Evolutionary conservation across 2,113 vertebrate genomes (phyloP).

Genomic region (Atractosteus spatula): DNA sequence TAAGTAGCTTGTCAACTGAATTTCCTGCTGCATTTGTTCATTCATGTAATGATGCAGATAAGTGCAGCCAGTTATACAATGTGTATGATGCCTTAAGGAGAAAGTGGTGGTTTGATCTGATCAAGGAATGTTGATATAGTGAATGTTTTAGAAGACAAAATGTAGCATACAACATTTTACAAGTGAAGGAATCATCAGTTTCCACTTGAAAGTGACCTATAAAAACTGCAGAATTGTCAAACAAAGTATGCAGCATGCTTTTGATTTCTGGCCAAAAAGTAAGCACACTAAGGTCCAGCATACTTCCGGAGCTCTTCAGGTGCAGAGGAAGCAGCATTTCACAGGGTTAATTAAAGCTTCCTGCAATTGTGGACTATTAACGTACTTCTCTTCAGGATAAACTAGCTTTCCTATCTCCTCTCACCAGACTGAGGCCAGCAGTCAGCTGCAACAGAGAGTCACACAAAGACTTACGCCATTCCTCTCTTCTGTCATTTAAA

Average conservation of each 20-base stretch:
- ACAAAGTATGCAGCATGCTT: background rate
- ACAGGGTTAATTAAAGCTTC: conserved; percentile 19
- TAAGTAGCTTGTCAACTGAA: no score
- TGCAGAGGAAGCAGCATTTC: conserved; percentile 12
- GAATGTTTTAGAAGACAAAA: no score
- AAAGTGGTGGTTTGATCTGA: no score
- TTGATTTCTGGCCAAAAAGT: background rate
- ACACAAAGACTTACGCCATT: background rate
- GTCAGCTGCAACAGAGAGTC: background rate
- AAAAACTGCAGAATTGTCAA: background rate
- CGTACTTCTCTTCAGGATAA: background rate
- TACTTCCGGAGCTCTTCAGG: conserved; percentile 10
- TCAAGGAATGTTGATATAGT: no score
- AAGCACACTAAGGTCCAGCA: background rate
- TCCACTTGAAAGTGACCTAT: background rate
- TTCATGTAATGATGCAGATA: no score
- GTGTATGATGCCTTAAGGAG: no score
- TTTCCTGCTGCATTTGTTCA: no score
- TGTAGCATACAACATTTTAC: no score
- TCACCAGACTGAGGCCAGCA: conserved; percentile 16
- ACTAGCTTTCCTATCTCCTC: conserved; percentile 11
- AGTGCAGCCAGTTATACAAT: no score
- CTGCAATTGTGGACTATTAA: conserved; percentile 28
- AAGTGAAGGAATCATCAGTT: background rate
- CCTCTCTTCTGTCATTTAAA: background rate